These are phyloP conservation scores for Cirrhinus molitorella DNA, from an alignment of 2,797 vertebrate genomes.

Conservation along the genomic window DNA sequence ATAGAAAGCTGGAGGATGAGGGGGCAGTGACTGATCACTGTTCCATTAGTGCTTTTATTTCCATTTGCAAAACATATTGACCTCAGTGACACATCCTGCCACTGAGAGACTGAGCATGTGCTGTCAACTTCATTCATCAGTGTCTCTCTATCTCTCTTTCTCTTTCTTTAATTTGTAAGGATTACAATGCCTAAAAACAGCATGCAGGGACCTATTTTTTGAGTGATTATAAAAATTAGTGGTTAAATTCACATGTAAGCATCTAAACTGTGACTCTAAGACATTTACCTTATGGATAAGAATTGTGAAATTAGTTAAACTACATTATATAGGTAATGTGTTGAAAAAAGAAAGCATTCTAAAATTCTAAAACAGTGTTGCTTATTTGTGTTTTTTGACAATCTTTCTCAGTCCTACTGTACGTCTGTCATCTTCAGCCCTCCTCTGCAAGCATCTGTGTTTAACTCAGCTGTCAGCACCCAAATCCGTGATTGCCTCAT, in stretches of 20 bases:
- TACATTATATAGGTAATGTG: not conserved
- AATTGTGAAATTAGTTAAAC: not conserved
- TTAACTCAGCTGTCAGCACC: constrained; percentile 5
- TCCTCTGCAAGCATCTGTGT: not conserved
- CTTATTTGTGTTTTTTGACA: not conserved
- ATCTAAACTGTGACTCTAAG: not conserved
- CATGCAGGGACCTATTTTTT: too few relatives aligned
- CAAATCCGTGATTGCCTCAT: not conserved
- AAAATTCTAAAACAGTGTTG: not conserved
- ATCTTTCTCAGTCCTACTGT: not conserved
- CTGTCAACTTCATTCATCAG: not conserved
- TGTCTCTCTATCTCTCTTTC: not conserved
- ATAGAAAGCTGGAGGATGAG: not conserved
- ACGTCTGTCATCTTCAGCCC: not conserved
- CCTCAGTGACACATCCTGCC: constrained; percentile 3
- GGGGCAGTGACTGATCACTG: not conserved
- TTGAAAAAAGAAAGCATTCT: not conserved
- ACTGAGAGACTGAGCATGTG: constrained; percentile 27
- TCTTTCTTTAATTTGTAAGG: too few relatives aligned
- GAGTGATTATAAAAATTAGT: not conserved
- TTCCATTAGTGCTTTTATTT: constrained; percentile 42
- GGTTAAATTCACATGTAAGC: not conserved
- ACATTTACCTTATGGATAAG: not conserved
- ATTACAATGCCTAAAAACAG: too few relatives aligned
- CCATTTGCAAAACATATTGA: constrained; percentile 29